Percentiles rank a stretch among this genome's conserved stretches.
phyloP scores from a whole-genome alignment of 2,888 invertebrate genomes.

The Pristionchus arcanus region DNA sequence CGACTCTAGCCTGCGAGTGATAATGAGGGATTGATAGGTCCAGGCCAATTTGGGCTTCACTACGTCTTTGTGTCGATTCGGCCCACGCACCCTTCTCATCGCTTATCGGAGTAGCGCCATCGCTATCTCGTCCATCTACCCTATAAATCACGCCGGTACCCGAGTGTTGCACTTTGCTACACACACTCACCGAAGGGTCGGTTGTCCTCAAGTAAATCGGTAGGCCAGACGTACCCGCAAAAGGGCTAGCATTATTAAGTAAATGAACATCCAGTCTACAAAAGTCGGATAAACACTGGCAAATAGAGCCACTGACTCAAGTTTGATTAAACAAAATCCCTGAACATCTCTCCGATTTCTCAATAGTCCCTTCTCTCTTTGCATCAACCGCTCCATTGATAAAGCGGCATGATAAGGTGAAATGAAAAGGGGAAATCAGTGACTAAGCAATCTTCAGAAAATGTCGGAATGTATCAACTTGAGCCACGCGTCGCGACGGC shows the following conservation, averaged over 20 bases:
- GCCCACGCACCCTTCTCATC: background rate
- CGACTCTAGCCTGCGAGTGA: background rate
- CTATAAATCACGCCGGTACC: slow-evolving; percentile 30
- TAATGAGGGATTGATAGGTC: background rate
- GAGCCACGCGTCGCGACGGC: background rate
- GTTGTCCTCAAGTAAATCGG: background rate
- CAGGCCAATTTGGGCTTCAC: background rate
- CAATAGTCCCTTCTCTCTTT: background rate
- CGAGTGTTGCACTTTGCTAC: slow-evolving; percentile 17
- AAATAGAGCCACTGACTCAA: background rate
- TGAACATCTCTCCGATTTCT: background rate
- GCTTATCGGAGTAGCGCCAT: slow-evolving; percentile 5
- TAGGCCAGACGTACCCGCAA: background rate
- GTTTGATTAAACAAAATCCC: background rate
- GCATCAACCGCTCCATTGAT: slow-evolving; percentile 18
- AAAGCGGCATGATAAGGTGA: background rate
- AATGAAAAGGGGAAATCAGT: background rate
- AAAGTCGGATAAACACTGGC: too few relatives aligned
- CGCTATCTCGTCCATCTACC: slow-evolving; percentile 29
- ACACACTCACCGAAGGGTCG: background rate
- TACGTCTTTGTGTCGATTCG: background rate
- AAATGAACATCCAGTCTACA: too few relatives aligned
- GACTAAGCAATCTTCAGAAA: background rate
- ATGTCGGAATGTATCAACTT: background rate
- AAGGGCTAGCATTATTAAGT: background rate